phyloP scores from a whole-genome alignment of 2,888 invertebrate genomes.

The Lottia scabra region DNA sequence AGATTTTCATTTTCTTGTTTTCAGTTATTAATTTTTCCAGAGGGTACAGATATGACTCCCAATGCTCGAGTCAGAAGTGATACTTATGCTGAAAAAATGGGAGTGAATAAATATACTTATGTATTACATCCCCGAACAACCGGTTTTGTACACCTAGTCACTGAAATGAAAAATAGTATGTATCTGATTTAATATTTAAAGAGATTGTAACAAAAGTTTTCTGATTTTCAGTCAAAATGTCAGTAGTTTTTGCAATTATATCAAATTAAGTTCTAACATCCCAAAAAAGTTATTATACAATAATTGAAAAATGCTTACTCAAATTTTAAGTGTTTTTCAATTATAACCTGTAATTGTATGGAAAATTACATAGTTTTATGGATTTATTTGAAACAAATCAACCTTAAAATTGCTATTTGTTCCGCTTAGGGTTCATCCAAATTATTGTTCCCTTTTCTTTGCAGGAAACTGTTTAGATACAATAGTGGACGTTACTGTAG shows the following conservation, averaged over 20 bases:
- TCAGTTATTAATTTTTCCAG: slow-evolving; percentile 84
- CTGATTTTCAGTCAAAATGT: no score
- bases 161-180: slow-evolving; percentile 72
- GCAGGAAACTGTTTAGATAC: slow-evolving; percentile 77
- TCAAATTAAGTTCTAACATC: no score
- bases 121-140: slow-evolving; percentile 89
- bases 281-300: no score
- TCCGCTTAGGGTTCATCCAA: no score
- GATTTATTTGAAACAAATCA: no score
- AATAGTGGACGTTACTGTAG: slow-evolving; percentile 89
- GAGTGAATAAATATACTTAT: slow-evolving; percentile 77
- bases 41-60: slow-evolving; percentile 86
- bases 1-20: slow-evolving; percentile 25
- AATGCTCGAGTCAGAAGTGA: slow-evolving; percentile 79
- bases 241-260: no score
- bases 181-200: neutral
- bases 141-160: slow-evolving; percentile 75
- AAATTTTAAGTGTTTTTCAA: no score
- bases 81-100: slow-evolving; percentile 78
- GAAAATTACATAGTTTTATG: no score
- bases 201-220: no score
- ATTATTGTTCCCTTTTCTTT: slow-evolving; percentile 9
- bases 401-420: no score
- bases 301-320: no score
- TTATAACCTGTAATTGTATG: no score